Base-by-base conservation (phyloP, 2,888 invertebrate species). In the Punctoribates punctum region DNA sequence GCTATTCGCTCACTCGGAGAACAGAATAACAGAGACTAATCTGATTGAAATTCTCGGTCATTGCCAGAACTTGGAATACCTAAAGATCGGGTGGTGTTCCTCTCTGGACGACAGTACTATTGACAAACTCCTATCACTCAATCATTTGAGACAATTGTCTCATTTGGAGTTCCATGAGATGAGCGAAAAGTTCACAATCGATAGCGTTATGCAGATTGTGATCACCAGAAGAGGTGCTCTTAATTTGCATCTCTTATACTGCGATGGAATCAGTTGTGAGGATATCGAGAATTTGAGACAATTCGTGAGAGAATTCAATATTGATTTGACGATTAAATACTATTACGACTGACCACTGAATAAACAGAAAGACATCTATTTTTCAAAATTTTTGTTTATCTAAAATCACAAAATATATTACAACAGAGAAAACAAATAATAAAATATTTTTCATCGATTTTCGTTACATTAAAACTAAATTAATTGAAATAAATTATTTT, bases 111-210 rank as follows among this genome's bases (percentile, higher is more conserved):
- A 57, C 25, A 25, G 4, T 11, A 57, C 57, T 57, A 57, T 57
- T 25, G 57, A 57, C 25, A 57, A 23, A 25, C 57, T 57, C 20
- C n/a, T 57, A 23, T 15, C 57, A 23, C n/a, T 57, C 11, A 57
- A 57, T 57, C 11, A 57, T 20, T 23, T 57, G 25, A 57, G 13
- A 25, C 23, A 23, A 11, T 25, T 57, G 6, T 25, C 9, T 57
- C 57, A 57, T 57, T 25, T 57, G n/a, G 57, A 57, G 25, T 57
- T 57, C n/a, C 57, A 57, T 25, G 57, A 57, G n/a, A 57, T 57
- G 57, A 57, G 23, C 23, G 57, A 57, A 57, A 57, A 23, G 23
- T 23, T 57, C n/a, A 57, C 57, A 23, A 57, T 57, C 23, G 57
- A 57, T 23, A 57, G 57, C 23, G 25, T 57, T 15, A 57, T 57